These are phyloP conservation scores for Meiosimyza platycephala DNA, from an alignment of 2,888 invertebrate genomes.

Conservation along the genomic window DNA sequence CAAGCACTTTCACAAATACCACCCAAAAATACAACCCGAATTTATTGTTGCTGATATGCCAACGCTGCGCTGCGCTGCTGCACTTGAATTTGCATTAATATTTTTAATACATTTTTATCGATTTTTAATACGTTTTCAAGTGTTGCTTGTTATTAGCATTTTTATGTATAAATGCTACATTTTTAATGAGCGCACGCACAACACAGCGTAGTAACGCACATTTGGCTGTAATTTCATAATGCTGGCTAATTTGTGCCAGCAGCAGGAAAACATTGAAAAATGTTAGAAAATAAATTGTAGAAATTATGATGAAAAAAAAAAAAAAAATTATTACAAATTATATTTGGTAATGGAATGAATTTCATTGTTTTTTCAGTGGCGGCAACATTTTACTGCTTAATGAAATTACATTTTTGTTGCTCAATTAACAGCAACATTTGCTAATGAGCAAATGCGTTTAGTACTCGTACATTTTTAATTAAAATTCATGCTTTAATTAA, in stretches of 20 bases:
- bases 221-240: background rate
- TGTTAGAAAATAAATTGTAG: background rate
- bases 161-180: background rate
- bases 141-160: background rate
- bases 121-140: constrained; percentile 4
- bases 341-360: background rate
- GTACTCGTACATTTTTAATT: no score
- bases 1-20: no score
- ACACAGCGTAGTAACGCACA: no score
- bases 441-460: no score
- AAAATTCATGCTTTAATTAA: no score
- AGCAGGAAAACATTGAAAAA: background rate
- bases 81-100: constrained; percentile 4
- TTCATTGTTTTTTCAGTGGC: background rate
- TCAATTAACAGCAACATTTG: no score
- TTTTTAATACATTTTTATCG: constrained; percentile 2
- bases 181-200: background rate
- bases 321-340: background rate
- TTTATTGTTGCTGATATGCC: no score
- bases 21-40: no score
- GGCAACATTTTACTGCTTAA: no score
- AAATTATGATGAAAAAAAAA: background rate
- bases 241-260: background rate
- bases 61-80: background rate
- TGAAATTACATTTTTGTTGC: no score